These are phyloP conservation scores for Drosophila yakuba DNA, from an alignment of 1,140 invertebrate genomes.

Conservation along the genomic window DNA sequence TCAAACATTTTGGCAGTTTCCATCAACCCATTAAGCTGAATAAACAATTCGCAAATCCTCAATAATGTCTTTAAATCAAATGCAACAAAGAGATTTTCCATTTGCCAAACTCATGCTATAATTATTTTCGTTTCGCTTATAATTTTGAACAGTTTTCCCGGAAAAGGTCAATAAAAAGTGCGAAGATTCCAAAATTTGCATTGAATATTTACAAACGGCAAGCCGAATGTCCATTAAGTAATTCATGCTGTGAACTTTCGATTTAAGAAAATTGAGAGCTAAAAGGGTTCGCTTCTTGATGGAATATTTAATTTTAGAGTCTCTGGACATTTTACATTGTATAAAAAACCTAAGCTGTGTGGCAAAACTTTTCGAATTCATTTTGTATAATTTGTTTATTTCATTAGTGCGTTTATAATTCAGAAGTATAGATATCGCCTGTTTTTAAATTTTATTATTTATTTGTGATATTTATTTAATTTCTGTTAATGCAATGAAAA, in stretches of 20 bases:
- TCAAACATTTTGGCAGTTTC: conserved; percentile 9
- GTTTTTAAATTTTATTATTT: no score
- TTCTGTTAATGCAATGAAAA: no score
- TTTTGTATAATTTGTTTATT: no score
- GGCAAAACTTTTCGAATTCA: no score
- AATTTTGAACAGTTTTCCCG: neutral
- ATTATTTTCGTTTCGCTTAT: neutral
- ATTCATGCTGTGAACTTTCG: conserved; percentile 11
- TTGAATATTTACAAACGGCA: conserved; percentile 3
- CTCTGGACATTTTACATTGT: neutral
- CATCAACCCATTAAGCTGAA: conserved; percentile 20
- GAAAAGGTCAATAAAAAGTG: neutral
- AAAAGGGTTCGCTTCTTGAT: conserved; percentile 3
- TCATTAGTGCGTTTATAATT: no score
- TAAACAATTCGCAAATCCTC: conserved; percentile 11
- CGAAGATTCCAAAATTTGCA: neutral
- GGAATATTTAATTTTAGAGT: conserved; percentile 19
- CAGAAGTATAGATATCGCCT: no score
- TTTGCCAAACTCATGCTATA: neutral
- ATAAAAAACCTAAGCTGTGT: neutral
- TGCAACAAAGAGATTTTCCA: neutral
- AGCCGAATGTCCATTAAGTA: conserved; percentile 2
- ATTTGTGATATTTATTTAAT: no score
- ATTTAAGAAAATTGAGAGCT: conserved; percentile 1
- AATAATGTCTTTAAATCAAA: neutral